A percentile compares a stretch with the other conserved stretches of the same genome.
Conservation (phyloP, 2,888 invertebrate species). For the Myathropa florea region DNA sequence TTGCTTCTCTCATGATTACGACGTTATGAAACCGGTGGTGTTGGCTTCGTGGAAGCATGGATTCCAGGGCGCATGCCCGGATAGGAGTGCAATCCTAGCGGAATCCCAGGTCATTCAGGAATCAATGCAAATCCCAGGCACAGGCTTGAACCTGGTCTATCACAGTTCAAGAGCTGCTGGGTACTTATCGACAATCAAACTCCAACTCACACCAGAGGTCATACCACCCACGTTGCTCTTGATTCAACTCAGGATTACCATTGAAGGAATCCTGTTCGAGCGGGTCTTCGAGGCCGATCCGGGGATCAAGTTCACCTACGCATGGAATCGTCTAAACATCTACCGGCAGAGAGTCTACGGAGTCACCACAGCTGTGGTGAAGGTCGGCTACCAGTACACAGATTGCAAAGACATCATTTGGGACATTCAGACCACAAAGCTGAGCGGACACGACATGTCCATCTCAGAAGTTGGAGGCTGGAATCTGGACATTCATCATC, state of each 20-base stretch:
- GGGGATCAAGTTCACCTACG: conserved; percentile 97
- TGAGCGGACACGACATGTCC: conserved; percentile 98
- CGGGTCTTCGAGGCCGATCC: conserved; percentile 98
- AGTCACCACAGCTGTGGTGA: conserved; percentile 95
- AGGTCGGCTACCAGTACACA: conserved; percentile 97
- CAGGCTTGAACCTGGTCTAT: conserved; percentile 96
- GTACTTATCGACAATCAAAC: conserved; percentile 94
- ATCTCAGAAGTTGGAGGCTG: conserved; percentile 98
- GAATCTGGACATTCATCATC: conserved; percentile 98
- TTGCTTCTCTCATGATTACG: conserved; percentile 94
- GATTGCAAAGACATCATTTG: conserved; percentile 96
- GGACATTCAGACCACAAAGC: conserved; percentile 96
- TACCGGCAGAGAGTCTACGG: conserved; percentile 98
- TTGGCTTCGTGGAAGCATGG: conserved; percentile 97
- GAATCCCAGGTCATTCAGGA: conserved; percentile 98
- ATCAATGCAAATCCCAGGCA: conserved; percentile 95
- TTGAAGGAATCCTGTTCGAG: conserved; percentile 96
- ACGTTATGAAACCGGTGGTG: conserved; percentile 95
- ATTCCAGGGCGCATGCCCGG: conserved; percentile 96
- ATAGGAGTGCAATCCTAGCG: conserved; percentile 93
- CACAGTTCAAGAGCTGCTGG: conserved; percentile 97
- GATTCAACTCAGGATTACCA: conserved; percentile 95
- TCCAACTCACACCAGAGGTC: conserved; percentile 92
- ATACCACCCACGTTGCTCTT: conserved; percentile 90
- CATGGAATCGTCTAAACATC: conserved; percentile 98